Base-by-base conservation (phyloP, 1,140 invertebrate genomes). In the Hyphantria cunea region DNA sequence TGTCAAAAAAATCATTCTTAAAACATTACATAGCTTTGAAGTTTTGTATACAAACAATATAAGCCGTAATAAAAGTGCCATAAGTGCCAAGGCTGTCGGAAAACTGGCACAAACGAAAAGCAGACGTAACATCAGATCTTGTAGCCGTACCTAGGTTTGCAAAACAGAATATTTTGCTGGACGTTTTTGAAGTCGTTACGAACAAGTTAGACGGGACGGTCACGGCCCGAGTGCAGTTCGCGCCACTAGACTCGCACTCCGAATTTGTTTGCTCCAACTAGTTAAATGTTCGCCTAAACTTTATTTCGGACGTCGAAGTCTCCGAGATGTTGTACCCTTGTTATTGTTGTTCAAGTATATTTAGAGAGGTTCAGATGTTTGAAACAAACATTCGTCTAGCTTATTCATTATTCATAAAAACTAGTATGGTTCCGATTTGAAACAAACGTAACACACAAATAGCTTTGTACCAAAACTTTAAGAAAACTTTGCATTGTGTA, bases 231-330 rank as follows among this genome's bases (percentile, higher is more conserved):
- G 68, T 76, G 79, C 72, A 84, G 73, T 82, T 75, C 68, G 65
- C 55, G 73, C 76, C 80, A 82, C 78, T 82, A 75, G 74, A 82
- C 71, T 78, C 78, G 74, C 81, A 74, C 78, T 77, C 70, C 64
- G 63, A 66, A 70, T 73, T 75, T 73, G 68, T 70, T 72, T 72
- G 82, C 72, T 61, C 74, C 73, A 78, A 85, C 84, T 89, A 86
- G 86, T 87, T 89, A 86, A 89, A 89, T 87, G 83, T 89, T 89
- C 62, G 76, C 64, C 65, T 60, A 69, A 84, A 86, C 79, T 86
- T 86, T 86, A 82, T 83, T 84, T 86, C 71, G 74, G 78, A 78
- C 70, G 72, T 71, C 70, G 59, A 78, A 79, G 65, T 84, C 74
- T 73, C 74, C 70, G 72, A 76, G 76, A 81, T 76, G 75, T 81